phyloP scores from a whole-genome alignment of 2,888 invertebrate genomes.

The Criorhina ranunculi region DNA sequence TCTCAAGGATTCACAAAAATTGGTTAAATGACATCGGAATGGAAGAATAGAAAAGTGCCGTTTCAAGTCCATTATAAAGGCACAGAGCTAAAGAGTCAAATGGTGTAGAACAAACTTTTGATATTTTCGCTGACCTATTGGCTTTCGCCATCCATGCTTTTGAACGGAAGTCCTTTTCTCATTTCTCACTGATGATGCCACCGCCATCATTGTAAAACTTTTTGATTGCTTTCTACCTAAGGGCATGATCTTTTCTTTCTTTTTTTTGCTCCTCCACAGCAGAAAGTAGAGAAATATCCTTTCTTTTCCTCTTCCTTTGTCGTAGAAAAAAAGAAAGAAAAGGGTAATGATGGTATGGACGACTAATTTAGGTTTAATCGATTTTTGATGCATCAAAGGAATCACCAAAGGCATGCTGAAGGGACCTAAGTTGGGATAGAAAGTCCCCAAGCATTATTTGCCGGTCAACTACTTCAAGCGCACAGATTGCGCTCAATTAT shows the following conservation, averaged over 20 bases:
- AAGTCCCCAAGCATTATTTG: slow-evolving; percentile 16
- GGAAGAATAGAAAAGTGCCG: slow-evolving; percentile 3
- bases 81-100: slow-evolving; percentile 1
- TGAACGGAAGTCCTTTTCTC: slow-evolving; percentile 23
- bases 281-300: neutral
- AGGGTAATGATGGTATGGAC: slow-evolving; percentile 13
- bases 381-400: neutral
- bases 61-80: slow-evolving; percentile 30
- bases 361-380: slow-evolving; percentile 26
- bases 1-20: neutral
- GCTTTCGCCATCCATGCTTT: slow-evolving; percentile 29
- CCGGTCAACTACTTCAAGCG: slow-evolving; percentile 14
- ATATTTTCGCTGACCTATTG: slow-evolving; percentile 21
- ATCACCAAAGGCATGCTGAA: neutral
- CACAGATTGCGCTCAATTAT: slow-evolving; percentile 35
- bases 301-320: neutral
- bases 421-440: neutral
- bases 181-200: neutral
- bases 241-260: slow-evolving; percentile 36
- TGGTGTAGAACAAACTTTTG: slow-evolving; percentile 18
- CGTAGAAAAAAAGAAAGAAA: neutral
- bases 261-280: neutral
- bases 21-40: too few relatives aligned
- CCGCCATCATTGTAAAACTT: slow-evolving; percentile 45
- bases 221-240: slow-evolving; percentile 52